phyloP scores from a whole-genome alignment of 2,888 invertebrate genomes.

The Plebejus argus region DNA sequence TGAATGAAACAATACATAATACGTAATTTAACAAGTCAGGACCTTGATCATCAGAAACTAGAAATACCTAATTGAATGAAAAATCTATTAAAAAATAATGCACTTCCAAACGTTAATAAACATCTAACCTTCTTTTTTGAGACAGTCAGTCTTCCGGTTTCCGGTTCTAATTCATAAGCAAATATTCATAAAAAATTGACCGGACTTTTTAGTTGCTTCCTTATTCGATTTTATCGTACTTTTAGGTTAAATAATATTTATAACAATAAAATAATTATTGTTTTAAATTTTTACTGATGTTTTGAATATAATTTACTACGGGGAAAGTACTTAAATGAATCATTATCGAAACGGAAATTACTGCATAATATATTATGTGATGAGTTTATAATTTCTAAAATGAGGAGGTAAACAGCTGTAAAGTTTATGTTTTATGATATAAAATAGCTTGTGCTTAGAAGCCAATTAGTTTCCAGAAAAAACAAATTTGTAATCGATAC shows the following conservation, averaged over 20 bases:
- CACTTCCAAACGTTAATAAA: neutral
- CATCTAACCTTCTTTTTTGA: neutral
- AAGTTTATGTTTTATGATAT: neutral
- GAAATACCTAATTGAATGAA: neutral
- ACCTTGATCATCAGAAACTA: neutral
- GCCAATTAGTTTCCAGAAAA: neutral
- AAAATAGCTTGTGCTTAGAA: neutral
- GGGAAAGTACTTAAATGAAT: neutral
- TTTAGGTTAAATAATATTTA: neutral
- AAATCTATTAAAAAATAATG: neutral
- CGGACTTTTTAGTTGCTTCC: neutral
- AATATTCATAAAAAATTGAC: neutral
- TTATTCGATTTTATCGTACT: neutral
- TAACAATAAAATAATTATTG: neutral
- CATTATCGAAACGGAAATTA: neutral
- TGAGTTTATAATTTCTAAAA: no score
- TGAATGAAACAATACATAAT: constrained; percentile 5
- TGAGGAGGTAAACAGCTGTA: neutral
- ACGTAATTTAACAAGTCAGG: neutral
- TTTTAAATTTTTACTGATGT: neutral
- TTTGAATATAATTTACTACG: neutral
- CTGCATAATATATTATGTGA: neutral
- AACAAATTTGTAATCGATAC: neutral
- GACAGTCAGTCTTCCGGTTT: neutral
- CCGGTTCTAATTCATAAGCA: constrained; percentile 4